A percentile compares a stretch with the other conserved stretches of the same genome.
phyloP scores from a whole-genome alignment of 2,113 vertebrate genomes.

The Hydropotes inermis region DNA sequence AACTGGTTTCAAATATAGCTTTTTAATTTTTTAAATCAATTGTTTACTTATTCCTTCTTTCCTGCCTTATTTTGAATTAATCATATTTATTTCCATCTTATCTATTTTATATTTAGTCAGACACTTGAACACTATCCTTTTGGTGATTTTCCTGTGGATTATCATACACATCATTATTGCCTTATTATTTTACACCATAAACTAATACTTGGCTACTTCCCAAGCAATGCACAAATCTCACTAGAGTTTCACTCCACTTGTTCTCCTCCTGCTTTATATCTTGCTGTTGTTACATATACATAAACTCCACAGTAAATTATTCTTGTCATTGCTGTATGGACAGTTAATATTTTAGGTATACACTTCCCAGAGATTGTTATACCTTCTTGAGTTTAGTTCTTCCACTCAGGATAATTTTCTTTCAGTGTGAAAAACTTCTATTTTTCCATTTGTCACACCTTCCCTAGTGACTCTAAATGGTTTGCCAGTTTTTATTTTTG shows the following conservation, averaged over 20 bases:
- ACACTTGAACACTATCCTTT: neutral
- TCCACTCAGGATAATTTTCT: neutral
- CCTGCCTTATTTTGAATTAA: neutral
- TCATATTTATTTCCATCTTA: neutral
- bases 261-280: neutral
- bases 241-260: neutral
- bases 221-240: neutral
- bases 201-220: neutral
- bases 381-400: neutral
- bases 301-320: neutral
- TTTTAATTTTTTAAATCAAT: neutral
- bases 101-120: neutral
- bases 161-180: neutral
- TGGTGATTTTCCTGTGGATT: neutral
- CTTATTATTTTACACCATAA: neutral
- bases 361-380: neutral
- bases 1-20: neutral
- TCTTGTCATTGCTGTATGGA: neutral
- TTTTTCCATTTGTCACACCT: neutral
- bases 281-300: neutral
- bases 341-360: neutral
- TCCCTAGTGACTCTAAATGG: neutral
- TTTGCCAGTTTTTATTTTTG: neutral
- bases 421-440: neutral
- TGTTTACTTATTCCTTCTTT: neutral